phyloP scores from a whole-genome alignment of 2,888 invertebrate species.

The Erynnis tages region DNA sequence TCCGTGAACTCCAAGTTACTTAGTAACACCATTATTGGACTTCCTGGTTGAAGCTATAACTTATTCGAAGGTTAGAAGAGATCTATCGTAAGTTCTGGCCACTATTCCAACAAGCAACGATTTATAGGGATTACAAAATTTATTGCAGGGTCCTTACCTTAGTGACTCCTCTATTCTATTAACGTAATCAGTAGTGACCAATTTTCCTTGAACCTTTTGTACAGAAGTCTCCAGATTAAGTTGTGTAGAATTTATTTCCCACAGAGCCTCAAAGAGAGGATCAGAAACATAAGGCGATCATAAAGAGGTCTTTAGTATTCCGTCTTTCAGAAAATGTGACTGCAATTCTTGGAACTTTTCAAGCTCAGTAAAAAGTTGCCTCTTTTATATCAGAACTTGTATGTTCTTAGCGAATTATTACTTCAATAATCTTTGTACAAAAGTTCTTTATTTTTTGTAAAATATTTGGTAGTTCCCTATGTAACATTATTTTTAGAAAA shows the following conservation, averaged over 20 bases:
- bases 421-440: no score
- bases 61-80: constrained; percentile 14
- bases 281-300: background rate
- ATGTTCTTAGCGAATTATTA: no score
- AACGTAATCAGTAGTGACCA: constrained; percentile 3
- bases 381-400: background rate
- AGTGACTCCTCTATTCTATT: constrained; percentile 10
- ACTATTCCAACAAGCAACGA: constrained; percentile 21
- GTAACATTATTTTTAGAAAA: no score
- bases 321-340: background rate
- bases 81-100: constrained; percentile 15
- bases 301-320: background rate
- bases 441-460: no score
- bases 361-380: background rate
- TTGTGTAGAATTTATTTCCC: constrained; percentile 2
- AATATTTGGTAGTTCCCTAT: no score
- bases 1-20: background rate
- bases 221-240: background rate
- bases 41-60: constrained; percentile 17
- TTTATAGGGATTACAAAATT: constrained; percentile 24
- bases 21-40: constrained; percentile 12
- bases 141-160: constrained; percentile 13
- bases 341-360: background rate
- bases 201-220: background rate
- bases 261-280: background rate